Conservation (phyloP, 2,888 invertebrate genomes). For the Furcula furcula region DNA sequence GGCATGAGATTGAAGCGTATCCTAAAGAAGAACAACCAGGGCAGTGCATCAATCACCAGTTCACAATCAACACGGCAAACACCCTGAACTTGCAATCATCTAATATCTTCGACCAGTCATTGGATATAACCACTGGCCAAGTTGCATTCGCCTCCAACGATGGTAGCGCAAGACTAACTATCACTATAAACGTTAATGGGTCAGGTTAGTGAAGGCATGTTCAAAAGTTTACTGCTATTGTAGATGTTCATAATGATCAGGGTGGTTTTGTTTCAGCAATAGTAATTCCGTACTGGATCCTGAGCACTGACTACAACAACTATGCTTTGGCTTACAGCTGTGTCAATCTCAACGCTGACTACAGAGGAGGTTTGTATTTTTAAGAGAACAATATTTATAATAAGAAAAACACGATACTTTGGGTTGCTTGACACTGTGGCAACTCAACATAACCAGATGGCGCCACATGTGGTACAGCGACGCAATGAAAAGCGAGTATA, state of each 20-base stretch:
- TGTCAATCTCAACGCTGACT: slow-evolving; percentile 42
- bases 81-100: slow-evolving; percentile 39
- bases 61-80: slow-evolving; percentile 14
- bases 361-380: slow-evolving; percentile 35
- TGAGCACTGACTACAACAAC: slow-evolving; percentile 81
- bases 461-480: no score
- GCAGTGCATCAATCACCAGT: slow-evolving; percentile 52
- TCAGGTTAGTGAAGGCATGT: not conserved
- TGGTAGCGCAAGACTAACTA: slow-evolving; percentile 42
- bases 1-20: slow-evolving; percentile 54
- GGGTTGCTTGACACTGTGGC: no score
- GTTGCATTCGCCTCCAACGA: slow-evolving; percentile 35
- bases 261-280: slow-evolving; percentile 29
- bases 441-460: no score
- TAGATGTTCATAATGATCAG: not conserved
- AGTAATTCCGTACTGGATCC: slow-evolving; percentile 47
- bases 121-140: slow-evolving; percentile 25
- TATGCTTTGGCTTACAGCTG: slow-evolving; percentile 85
- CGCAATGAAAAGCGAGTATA: no score
- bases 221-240: no score
- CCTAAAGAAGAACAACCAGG: slow-evolving; percentile 48
- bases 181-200: slow-evolving; percentile 18
- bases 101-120: slow-evolving; percentile 37
- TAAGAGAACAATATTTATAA: no score
- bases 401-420: no score